Evolutionary conservation across 2,888 invertebrate species (phyloP).

Genomic region (Eupeodes latifasciatus): DNA sequence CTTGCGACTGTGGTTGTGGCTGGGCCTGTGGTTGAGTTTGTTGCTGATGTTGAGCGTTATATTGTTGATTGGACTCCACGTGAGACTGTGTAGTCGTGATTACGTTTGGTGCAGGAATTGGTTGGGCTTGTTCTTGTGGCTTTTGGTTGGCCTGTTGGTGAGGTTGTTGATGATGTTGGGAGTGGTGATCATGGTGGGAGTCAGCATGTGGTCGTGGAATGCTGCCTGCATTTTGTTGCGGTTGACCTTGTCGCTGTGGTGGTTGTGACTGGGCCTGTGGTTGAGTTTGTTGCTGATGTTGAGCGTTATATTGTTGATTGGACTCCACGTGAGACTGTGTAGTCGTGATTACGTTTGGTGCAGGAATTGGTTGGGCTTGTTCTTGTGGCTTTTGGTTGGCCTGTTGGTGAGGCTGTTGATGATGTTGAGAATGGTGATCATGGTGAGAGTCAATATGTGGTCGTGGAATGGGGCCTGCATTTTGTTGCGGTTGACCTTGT

Average conservation of each 20-base stretch:
- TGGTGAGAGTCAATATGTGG: not conserved
- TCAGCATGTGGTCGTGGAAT: too few species aligned
- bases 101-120: not conserved
- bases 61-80: not conserved
- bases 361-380: conserved; percentile 24
- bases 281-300: not conserved
- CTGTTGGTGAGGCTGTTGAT: conserved; percentile 17
- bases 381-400: not conserved
- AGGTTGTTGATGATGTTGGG: too few species aligned
- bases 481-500: not conserved
- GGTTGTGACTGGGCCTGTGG: not conserved
- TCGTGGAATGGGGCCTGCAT: not conserved
- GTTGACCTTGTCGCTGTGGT: not conserved
- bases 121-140: too few species aligned
- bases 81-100: not conserved
- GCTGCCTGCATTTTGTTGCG: not conserved
- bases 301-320: not conserved
- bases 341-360: not conserved
- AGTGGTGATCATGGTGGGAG: too few species aligned
- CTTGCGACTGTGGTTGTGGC: not conserved
- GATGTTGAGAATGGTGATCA: not conserved
- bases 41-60: not conserved
- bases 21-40: not conserved
- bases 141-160: too few species aligned
- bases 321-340: not conserved